A percentile compares a stretch with the other conserved stretches of the same genome.
Conservation (phyloP, 1,140 invertebrate genomes). For the Bombus confusus region DNA sequence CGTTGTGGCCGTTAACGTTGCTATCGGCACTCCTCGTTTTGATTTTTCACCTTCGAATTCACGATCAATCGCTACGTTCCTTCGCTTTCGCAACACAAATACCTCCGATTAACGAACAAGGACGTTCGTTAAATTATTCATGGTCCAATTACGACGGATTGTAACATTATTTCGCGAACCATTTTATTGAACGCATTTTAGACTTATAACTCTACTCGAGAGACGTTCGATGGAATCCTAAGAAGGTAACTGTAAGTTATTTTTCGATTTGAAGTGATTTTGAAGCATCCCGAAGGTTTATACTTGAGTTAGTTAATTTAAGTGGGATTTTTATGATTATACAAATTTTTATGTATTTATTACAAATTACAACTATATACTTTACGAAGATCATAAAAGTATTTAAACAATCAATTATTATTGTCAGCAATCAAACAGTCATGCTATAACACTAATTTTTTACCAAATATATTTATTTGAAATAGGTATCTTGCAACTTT, state of each 20-base stretch:
- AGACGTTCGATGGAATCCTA: neutral
- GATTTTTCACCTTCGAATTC: constrained; percentile 11
- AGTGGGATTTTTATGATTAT: too few species aligned
- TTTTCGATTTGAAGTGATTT: neutral
- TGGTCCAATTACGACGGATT: constrained; percentile 23
- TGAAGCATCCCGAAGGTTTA: too few species aligned
- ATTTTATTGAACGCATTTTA: neutral
- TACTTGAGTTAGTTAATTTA: too few species aligned
- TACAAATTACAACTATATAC: too few species aligned
- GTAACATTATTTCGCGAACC: neutral
- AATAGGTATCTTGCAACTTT: too few species aligned
- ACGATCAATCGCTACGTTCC: neutral
- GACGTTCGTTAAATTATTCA: constrained; percentile 38
- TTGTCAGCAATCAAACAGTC: too few species aligned
- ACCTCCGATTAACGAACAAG: constrained; percentile 20
- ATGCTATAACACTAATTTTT: too few species aligned
- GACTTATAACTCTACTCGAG: neutral
- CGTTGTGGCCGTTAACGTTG: neutral
- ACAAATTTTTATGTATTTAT: too few species aligned
- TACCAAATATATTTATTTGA: too few species aligned
- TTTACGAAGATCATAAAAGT: too few species aligned
- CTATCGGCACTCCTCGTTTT: neutral
- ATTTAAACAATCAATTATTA: too few species aligned
- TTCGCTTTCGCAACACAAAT: constrained; percentile 2
- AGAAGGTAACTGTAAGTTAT: neutral